Percentiles rank a stretch among this genome's conserved stretches.
These are phyloP conservation scores for Myrmecobius fasciatus DNA, from an alignment of 2,113 vertebrate species.

Conservation along the genomic window DNA sequence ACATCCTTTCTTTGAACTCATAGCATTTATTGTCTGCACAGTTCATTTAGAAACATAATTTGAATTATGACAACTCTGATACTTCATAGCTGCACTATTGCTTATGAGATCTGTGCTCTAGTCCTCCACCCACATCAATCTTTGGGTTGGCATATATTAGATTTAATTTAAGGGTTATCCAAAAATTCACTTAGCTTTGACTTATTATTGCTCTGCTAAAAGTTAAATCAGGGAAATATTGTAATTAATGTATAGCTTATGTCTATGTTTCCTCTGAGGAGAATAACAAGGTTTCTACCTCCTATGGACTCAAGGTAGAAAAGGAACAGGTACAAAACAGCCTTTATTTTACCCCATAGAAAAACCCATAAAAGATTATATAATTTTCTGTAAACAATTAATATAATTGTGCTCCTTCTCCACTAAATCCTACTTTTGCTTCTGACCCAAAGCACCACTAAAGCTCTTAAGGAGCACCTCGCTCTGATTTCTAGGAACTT, in stretches of 20 bases:
- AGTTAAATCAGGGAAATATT: not conserved
- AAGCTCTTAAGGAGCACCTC: not conserved
- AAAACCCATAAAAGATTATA: not conserved
- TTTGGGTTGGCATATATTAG: not conserved
- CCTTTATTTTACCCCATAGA: not conserved
- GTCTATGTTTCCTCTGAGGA: not conserved
- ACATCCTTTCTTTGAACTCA: not conserved
- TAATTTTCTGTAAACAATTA: not conserved
- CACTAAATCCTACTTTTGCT: not conserved
- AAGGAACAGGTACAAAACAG: not conserved
- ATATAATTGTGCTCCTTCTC: not conserved
- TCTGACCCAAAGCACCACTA: not conserved
- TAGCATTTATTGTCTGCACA: not conserved
- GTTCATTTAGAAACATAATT: not conserved
- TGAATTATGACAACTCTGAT: not conserved
- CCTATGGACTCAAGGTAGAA: not conserved
- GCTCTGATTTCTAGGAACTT: not conserved
- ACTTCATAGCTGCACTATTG: not conserved
- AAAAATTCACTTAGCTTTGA: not conserved
- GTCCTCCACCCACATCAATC: not conserved
- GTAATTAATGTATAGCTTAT: not conserved
- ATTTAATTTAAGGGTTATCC: not conserved
- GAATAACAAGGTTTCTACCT: not conserved
- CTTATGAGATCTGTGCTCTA: not conserved
- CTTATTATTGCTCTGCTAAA: not conserved